A percentile compares a stretch with the other conserved stretches of the same genome.
phyloP scores from a whole-genome alignment of 2,113 vertebrate genomes.

The Alethe castanea region DNA sequence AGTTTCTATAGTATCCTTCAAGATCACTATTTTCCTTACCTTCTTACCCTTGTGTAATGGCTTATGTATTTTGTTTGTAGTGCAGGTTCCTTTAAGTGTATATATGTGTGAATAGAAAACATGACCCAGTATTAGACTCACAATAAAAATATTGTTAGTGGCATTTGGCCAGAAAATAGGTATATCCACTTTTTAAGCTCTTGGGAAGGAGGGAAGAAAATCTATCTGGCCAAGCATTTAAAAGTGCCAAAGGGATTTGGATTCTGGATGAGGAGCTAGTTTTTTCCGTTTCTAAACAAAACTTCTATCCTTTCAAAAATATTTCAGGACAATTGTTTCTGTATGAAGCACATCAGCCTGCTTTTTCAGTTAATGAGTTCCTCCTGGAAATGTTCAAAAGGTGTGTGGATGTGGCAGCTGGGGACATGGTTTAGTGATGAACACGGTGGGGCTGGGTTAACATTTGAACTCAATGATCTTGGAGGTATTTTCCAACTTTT shows the following conservation, averaged over 20 bases:
- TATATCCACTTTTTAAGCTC: neutral
- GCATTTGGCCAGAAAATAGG: neutral
- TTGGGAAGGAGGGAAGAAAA: neutral
- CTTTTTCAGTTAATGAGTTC: neutral
- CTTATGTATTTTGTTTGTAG: neutral
- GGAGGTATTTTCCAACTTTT: neutral
- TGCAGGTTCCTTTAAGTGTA: neutral
- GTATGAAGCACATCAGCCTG: neutral
- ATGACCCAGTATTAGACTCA: neutral
- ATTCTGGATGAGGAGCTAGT: neutral
- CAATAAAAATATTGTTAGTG: neutral
- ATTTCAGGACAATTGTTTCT: neutral
- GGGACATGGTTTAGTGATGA: neutral
- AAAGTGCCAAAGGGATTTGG: neutral
- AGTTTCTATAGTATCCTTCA: neutral
- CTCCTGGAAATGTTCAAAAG: neutral
- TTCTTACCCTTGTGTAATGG: neutral
- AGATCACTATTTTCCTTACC: neutral
- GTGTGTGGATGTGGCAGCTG: neutral
- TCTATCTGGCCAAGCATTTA: neutral
- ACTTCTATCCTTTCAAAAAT: neutral
- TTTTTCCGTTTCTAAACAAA: neutral
- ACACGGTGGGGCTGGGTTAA: fast-evolving
- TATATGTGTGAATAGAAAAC: neutral
- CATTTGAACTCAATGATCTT: neutral